These are phyloP conservation scores for Tanaodytes sp. DNA, from an alignment of 2,888 invertebrate species.

Conservation along the genomic window DNA sequence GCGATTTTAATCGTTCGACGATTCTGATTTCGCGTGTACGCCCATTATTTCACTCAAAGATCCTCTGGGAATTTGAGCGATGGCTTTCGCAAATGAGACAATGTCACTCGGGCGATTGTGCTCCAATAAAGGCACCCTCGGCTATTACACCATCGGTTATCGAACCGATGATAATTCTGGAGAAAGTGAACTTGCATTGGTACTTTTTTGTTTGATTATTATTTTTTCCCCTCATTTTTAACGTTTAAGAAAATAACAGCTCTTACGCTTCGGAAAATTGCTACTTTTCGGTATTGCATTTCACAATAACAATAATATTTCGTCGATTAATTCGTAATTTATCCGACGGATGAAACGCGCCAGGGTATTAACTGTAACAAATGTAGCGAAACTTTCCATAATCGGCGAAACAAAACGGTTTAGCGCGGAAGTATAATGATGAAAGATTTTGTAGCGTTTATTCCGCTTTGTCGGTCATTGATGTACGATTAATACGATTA, in stretches of 20 bases:
- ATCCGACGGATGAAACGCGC: constrained; percentile 18
- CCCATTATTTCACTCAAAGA: constrained; percentile 51
- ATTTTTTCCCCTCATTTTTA: constrained; percentile 23
- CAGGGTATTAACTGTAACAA: constrained; percentile 29
- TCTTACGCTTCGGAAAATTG: constrained; percentile 38
- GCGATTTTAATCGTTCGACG: constrained; percentile 61
- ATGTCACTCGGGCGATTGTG: constrained; percentile 53
- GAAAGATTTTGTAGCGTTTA: no score
- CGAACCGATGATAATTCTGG: constrained; percentile 47
- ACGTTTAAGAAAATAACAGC: constrained; percentile 33
- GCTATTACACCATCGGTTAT: constrained; percentile 42
- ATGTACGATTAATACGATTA: no score
- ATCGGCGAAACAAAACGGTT: constrained; percentile 15
- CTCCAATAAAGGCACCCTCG: constrained; percentile 36
- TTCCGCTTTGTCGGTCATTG: no score
- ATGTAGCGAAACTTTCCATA: constrained; percentile 32
- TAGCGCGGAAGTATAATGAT: no score
- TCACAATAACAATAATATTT: constrained; percentile 37
- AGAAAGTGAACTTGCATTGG: constrained; percentile 50
- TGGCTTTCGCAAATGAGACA: constrained; percentile 55
- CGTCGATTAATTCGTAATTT: constrained; percentile 34
- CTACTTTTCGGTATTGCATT: constrained; percentile 40
- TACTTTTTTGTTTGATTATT: no score
- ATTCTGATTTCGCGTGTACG: constrained; percentile 53
- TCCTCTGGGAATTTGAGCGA: constrained; percentile 54